Conservation (phyloP, 2,113 vertebrate species). For the Brachirus orientalis region DNA sequence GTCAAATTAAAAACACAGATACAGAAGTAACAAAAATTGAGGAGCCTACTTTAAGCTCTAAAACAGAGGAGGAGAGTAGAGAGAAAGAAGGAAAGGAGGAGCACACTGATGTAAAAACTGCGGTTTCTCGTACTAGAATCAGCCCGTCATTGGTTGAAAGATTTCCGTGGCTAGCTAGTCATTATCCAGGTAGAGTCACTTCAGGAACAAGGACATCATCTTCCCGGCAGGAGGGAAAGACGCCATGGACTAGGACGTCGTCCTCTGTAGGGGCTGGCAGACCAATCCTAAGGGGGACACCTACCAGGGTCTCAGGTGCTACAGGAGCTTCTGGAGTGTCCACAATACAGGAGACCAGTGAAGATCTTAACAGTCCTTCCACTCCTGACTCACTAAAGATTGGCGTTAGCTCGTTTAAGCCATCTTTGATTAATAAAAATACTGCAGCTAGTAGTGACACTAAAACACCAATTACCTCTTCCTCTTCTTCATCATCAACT, state of each 20-base stretch:
- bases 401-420: conserved; percentile 49
- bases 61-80: conserved; percentile 23
- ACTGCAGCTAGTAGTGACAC: conserved; percentile 36
- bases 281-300: conserved; percentile 57
- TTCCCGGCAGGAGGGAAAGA: conserved; percentile 59
- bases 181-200: conserved; percentile 53
- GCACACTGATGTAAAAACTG: conserved; percentile 39
- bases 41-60: conserved; percentile 49
- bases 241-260: conserved; percentile 62
- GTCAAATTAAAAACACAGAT: conserved; percentile 32
- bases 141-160: conserved; percentile 57
- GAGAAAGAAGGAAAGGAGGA: conserved; percentile 18
- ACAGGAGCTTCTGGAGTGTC: conserved; percentile 61
- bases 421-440: conserved; percentile 56
- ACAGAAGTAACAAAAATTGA: conserved; percentile 48
- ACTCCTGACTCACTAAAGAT: conserved; percentile 67
- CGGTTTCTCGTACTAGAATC: conserved; percentile 49
- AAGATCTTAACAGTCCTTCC: conserved; percentile 45
- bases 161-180: conserved; percentile 60
- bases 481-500: conserved; percentile 33
- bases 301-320: conserved; percentile 65
- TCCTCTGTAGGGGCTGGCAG: conserved; percentile 71
- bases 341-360: conserved; percentile 62
- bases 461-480: conserved; percentile 60
- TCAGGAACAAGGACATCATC: conserved; percentile 30